These are phyloP conservation scores for Rhodinocichla rosea DNA, from an alignment of 2,113 vertebrate species.

Conservation along the genomic window DNA sequence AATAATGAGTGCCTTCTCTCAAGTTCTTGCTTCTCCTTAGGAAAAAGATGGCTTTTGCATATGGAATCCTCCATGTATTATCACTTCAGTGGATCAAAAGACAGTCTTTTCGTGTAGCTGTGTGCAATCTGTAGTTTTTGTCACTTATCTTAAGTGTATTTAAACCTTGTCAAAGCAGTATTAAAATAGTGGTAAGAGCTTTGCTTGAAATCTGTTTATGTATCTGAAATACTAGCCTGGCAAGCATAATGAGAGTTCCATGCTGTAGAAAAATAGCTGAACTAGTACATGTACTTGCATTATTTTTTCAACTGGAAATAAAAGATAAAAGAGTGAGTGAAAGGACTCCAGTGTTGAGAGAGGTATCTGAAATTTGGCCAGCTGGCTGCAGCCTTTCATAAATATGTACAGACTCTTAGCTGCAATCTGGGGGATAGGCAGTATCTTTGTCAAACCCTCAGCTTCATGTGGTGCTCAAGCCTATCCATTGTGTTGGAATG, in stretches of 20 bases:
- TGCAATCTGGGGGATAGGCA: neutral
- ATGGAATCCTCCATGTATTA: neutral
- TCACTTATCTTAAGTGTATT: slow-evolving; percentile 1
- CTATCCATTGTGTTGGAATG: neutral
- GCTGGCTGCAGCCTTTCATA: neutral
- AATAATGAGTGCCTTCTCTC: neutral
- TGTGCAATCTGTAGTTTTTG: neutral
- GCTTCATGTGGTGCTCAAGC: neutral
- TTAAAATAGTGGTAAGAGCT: slow-evolving; percentile 13
- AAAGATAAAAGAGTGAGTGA: neutral
- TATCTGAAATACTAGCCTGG: slow-evolving; percentile 2
- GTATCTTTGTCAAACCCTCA: neutral
- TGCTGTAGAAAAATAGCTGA: neutral
- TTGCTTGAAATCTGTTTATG: slow-evolving; percentile 11
- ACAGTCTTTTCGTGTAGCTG: neutral
- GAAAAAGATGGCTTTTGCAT: neutral
- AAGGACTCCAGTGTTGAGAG: neutral
- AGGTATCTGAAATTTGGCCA: neutral
- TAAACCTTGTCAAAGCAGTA: slow-evolving; percentile 20
- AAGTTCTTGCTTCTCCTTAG: neutral
- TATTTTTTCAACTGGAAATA: slow-evolving; percentile 14
- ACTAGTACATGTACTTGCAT: neutral
- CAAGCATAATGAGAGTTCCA: neutral
- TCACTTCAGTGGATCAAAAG: slow-evolving; percentile 2
- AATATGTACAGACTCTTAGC: neutral